Evolutionary conservation across 2,888 invertebrate species (phyloP), one percentile per base, ranked within the genome.

Genomic region (Microplitis manilae): DNA sequence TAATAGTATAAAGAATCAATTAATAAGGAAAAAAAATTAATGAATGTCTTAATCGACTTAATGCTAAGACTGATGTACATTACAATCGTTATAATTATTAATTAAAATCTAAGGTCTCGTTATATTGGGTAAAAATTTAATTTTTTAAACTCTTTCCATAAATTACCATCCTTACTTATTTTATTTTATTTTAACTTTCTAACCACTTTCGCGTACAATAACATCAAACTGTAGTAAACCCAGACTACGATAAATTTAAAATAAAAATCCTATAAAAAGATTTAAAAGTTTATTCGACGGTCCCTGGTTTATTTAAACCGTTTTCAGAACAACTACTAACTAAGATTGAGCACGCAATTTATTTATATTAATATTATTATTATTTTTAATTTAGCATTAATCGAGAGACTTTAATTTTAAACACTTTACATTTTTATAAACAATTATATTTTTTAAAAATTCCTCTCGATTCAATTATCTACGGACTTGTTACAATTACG

Each of bases 321-420:
- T 78, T 30, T 30, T 80, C 75, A 73, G 75, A 59, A 68, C 77
- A 77, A 76, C 84, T 85, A 86, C 73, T 67, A 83, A 84, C 84
- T 86, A 86, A 79, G 80, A 85, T 86, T 86, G 85, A 86, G 86
- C 86, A 86, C 84, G 82, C 82, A 84, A 82, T 85, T 72, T 68
- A 79, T 80, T 73, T 76, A 67, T 67, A 30, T 39, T 38, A 8
- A 67, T 67, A 4, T 64, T 38, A 67, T 67, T 30, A 30, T 30
- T 30, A 30, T 30, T 30, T 30, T 30, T 30, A 30, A 30, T 30
- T 30, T 30, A 30, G 30, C 4, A 30, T 30, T 30, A 1, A 30
- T 30, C 30, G 30, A 30, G 30, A 30, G 2, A 30, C 4, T 30
- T 30, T 2, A 4, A 30, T 30, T 30, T 30, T 30, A 30, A 30